Base-by-base conservation (phyloP, 2,888 invertebrate species). In the Nemurella pictetii region DNA sequence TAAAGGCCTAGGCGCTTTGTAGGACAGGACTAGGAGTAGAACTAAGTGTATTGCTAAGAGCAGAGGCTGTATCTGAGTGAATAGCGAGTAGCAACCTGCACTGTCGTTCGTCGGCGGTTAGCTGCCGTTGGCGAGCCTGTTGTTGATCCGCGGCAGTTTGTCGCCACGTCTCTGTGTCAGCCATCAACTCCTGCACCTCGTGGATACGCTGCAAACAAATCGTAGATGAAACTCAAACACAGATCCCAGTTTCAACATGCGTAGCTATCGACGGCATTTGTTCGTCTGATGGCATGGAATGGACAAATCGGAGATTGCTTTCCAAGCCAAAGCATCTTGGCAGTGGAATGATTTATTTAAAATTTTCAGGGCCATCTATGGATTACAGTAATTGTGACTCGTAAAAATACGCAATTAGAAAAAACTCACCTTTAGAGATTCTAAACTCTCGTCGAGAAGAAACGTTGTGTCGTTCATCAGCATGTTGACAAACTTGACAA, bases 391-490 rank as follows among this genome's bases (percentile, higher is more conserved):
- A n/a, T n/a, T n/a, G n/a, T n/a, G n/a, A n/a, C n/a, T n/a, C n/a
- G n/a, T n/a, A n/a, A n/a, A n/a, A n/a, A n/a, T n/a, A n/a, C n/a
- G n/a, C n/a, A n/a, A 35, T 35, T 35, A 35, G 12, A 35, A 35
- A 35, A 35, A n/a, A 81, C 85, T 75, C 84, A 89, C 88, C 88
- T 92, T 93, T 87, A 99, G 92, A 88, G 97, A 96, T 91, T 98
- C 96, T 83, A 98, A 91, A 89, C 98, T 98, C 90, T 99, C 99
- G 90, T 99, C 99, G 87, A 99, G 92, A 85, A 99, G 92, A 91
- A 98, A 99, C 84, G 98, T 99, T 28, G 98, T 99, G 90, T 99
- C 99, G 89, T 99, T 99, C 97, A 99, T 99, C 87, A 99, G 91
- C 98, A 99, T 97, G 90, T 99, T 99, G 87, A 98, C 95, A 90